phyloP scores from a whole-genome alignment of 2,797 vertebrate genomes.

The Pteronotus mesoamericanus region DNA sequence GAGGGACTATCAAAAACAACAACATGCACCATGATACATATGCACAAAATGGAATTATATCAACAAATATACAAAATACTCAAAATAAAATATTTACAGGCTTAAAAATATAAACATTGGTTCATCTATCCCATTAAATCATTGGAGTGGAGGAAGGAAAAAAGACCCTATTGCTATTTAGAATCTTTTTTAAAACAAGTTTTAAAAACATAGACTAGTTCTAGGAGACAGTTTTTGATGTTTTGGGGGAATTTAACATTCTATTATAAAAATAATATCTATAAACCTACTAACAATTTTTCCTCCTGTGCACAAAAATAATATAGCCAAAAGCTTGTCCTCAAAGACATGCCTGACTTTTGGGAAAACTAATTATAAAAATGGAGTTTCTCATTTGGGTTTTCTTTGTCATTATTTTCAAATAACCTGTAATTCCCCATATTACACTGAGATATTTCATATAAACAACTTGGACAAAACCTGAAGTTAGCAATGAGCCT shows the following conservation, averaged over 20 bases:
- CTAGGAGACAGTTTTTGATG: constrained; percentile 54
- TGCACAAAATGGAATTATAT: constrained; percentile 79
- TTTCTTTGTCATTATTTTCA: constrained; percentile 46
- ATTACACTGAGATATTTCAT: background rate
- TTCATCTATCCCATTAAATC: constrained; percentile 78
- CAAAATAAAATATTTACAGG: constrained; percentile 85
- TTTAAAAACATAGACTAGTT: constrained; percentile 64
- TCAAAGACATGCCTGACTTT: constrained; percentile 40
- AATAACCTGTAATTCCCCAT: constrained; percentile 46
- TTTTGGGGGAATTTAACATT: constrained; percentile 68
- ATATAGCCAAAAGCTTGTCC: constrained; percentile 55
- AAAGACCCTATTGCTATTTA: constrained; percentile 79
- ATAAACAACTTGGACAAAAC: constrained; percentile 27
- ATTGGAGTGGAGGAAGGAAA: constrained; percentile 61
- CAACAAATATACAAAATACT: constrained; percentile 82
- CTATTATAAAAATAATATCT: constrained; percentile 73
- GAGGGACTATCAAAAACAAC: constrained; percentile 80
- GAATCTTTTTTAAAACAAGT: constrained; percentile 71
- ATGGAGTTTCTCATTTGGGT: constrained; percentile 34
- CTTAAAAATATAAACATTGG: constrained; percentile 84
- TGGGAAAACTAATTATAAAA: constrained; percentile 53
- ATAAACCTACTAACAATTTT: constrained; percentile 68
- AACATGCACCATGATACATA: constrained; percentile 79
- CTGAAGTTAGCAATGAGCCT: constrained; percentile 16
- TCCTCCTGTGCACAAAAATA: constrained; percentile 63